phyloP scores from a whole-genome alignment of 2,888 invertebrate genomes.

The Melieria picta region DNA sequence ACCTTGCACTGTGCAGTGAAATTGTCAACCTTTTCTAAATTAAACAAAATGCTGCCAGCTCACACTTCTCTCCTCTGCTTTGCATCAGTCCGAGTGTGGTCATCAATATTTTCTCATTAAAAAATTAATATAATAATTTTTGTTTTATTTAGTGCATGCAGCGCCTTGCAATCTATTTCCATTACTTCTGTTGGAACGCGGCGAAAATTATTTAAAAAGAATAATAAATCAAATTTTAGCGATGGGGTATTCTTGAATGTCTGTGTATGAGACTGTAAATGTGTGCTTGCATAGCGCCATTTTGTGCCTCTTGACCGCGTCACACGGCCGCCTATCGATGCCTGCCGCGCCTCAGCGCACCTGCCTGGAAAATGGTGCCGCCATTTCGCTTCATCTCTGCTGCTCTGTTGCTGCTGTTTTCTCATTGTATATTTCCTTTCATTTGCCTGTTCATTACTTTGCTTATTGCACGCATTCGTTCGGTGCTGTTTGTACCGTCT shows the following conservation, averaged over 20 bases:
- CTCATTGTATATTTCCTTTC: neutral
- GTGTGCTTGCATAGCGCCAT: neutral
- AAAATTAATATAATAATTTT: no score
- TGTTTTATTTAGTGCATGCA: no score
- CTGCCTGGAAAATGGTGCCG: neutral
- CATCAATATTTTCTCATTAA: no score
- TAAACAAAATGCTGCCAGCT: no score
- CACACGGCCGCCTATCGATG: neutral
- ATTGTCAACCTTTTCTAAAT: no score
- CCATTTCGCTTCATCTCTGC: neutral
- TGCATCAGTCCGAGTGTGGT: no score
- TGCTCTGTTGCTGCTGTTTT: neutral
- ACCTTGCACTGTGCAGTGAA: no score
- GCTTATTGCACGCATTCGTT: neutral
- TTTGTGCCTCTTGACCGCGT: neutral
- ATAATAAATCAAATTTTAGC: neutral
- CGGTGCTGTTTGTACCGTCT: neutral
- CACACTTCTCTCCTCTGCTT: no score
- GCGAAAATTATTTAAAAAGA: no score
- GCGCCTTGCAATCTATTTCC: no score
- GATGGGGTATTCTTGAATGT: neutral
- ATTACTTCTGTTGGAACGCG: no score
- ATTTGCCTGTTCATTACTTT: neutral
- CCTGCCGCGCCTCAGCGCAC: neutral
- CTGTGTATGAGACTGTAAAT: neutral